phyloP scores from a whole-genome alignment of 2,888 invertebrate species.

The Habroteleia sp. region DNA sequence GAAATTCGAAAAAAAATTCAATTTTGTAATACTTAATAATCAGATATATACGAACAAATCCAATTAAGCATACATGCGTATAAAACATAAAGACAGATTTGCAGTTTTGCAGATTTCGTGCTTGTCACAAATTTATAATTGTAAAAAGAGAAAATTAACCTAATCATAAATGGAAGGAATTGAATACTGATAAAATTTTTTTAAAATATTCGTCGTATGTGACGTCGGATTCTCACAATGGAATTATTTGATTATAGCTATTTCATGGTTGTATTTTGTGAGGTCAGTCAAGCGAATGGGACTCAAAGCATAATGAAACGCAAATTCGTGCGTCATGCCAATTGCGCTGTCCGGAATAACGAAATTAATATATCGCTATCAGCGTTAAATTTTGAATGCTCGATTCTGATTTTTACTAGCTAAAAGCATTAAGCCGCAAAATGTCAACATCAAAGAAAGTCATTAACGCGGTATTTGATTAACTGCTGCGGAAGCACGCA shows the following conservation, averaged over 20 bases:
- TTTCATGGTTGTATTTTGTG: constrained; percentile 46
- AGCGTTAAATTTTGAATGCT: constrained; percentile 34
- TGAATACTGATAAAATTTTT: too few relatives aligned
- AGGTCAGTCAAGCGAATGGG: constrained; percentile 40
- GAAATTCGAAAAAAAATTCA: too few relatives aligned
- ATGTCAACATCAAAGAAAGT: constrained; percentile 54
- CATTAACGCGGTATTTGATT: constrained; percentile 45
- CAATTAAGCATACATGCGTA: too few relatives aligned
- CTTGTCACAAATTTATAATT: too few relatives aligned
- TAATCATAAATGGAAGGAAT: too few relatives aligned
- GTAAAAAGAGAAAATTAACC: too few relatives aligned
- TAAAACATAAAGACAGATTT: too few relatives aligned
- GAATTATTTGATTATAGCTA: constrained; percentile 41
- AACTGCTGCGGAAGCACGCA: constrained; percentile 23
- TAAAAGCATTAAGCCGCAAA: constrained; percentile 52
- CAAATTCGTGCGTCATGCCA: constrained; percentile 17
- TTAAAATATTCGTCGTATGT: too few relatives aligned
- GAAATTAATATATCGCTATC: constrained; percentile 53
- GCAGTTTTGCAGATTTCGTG: too few relatives aligned
- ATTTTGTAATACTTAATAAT: too few relatives aligned
- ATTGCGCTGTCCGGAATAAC: constrained; percentile 10
- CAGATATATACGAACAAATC: too few relatives aligned
- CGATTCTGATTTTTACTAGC: constrained; percentile 35
- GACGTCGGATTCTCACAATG: constrained; percentile 15
- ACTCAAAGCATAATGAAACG: constrained; percentile 19